Base-by-base conservation (phyloP, 2,113 vertebrate genomes). In the Halichoeres trimaculatus region DNA sequence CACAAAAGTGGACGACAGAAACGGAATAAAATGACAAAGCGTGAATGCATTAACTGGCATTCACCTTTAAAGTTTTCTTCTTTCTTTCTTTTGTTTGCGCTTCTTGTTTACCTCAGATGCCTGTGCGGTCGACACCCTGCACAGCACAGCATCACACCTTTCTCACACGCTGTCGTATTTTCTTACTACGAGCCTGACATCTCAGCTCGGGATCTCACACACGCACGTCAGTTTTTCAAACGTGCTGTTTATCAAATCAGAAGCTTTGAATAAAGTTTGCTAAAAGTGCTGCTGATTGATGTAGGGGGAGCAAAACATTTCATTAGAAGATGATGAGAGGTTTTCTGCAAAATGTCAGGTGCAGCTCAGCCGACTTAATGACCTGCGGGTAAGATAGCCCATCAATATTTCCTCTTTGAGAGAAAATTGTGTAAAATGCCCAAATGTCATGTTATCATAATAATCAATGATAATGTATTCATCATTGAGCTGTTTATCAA, bases 371-470 rank as follows among this genome's bases (percentile, higher is more conserved):
- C 45, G 35, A 60, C 50, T 66, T 47, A 16, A 38, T 53, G n/a
- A 56, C 60, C 48, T 38, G 36, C 55, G 16, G 1, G 10, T 40
- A 55, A 56, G 19, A 20, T 47, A 35, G 59, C 23, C 19, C 16
- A 11, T 43, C 47, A 63, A 64, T 36, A 50, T 54, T 61, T 34
- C 6, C 17, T 30, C 9, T 60, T 34, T 35, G 2, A 52, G 38
- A 9, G 3, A 23, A 17, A 43, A 19, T 36, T 40, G 34, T 35
- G 19, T 8, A 24, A 51, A 68, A 59, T 36, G 1, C 24, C 36
- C n/a, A 73, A 60, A 80, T 77, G 59, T 65, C 72, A 80, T 14
- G 6, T 57, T 51, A 60, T 51, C 17, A 66, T 74, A 50, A 48
- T 60, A 67, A 36, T 13, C 52, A 50, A 43, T 48, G 4, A 63